Conservation (phyloP, 2,888 invertebrate species). For the Agelastica alni region DNA sequence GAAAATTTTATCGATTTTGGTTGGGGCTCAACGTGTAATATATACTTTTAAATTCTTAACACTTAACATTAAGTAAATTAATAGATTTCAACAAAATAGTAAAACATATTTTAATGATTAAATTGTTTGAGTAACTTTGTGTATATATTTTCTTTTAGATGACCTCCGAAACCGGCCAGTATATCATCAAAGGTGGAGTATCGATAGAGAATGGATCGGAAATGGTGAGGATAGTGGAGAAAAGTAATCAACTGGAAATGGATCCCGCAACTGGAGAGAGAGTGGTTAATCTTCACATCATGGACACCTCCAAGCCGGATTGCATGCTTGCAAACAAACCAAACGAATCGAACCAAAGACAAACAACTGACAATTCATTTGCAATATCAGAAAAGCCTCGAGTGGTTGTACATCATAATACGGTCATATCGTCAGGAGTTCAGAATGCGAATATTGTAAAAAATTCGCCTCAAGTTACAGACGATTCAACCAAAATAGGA, state of each 20-base stretch:
- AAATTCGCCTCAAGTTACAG: slow-evolving; percentile 6
- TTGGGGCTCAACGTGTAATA: not conserved
- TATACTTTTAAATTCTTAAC: no score
- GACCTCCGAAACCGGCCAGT: slow-evolving; percentile 44
- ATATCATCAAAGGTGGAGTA: slow-evolving; percentile 44
- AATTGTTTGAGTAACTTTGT: no score
- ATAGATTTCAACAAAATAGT: no score
- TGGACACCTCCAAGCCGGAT: slow-evolving; percentile 42
- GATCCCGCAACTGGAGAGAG: slow-evolving; percentile 36
- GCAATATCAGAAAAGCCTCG: slow-evolving; percentile 24
- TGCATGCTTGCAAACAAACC: slow-evolving; percentile 41
- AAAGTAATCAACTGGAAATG: slow-evolving; percentile 32
- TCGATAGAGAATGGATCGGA: slow-evolving; percentile 41
- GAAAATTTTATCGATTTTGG: no score
- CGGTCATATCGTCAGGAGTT: slow-evolving; percentile 30
- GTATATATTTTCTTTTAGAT: slow-evolving; percentile 36
- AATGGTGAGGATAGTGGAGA: slow-evolving; percentile 43
- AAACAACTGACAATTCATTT: slow-evolving; percentile 12
- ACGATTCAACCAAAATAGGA: slow-evolving; percentile 22
- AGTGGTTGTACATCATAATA: slow-evolving; percentile 42
- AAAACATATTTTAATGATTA: no score
- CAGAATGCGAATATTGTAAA: slow-evolving; percentile 6
- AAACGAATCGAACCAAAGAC: slow-evolving; percentile 28
- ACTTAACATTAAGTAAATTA: no score
- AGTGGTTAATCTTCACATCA: slow-evolving; percentile 46